These are phyloP conservation scores for Notospermus geniculatus DNA, from an alignment of 1,140 invertebrate genomes.

Conservation along the genomic window DNA sequence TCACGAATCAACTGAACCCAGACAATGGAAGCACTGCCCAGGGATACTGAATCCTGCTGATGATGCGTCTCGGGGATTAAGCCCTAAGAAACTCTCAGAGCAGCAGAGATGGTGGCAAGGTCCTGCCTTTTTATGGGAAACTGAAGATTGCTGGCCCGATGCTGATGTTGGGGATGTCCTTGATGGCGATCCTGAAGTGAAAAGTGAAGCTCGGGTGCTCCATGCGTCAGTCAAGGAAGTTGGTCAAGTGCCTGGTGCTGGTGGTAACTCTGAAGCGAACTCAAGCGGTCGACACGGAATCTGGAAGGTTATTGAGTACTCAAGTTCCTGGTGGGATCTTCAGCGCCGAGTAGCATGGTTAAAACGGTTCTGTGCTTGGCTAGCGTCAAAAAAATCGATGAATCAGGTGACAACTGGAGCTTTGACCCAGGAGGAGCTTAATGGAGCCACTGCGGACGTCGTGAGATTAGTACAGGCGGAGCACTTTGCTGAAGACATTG, in stretches of 20 bases:
- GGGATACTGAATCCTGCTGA: background rate
- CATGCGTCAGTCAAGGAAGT: no score
- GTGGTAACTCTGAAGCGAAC: no score
- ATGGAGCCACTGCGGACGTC: background rate
- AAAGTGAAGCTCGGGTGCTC: no score
- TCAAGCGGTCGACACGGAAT: no score
- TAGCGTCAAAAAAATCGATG: background rate
- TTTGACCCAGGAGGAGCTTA: background rate
- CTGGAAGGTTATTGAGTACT: no score
- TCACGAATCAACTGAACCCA: background rate
- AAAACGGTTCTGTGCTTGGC: background rate
- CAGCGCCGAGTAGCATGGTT: background rate
- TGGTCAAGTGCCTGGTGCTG: no score
- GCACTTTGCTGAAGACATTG: background rate
- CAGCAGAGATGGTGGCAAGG: background rate
- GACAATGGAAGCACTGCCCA: constrained; percentile 3
- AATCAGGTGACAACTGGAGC: background rate
- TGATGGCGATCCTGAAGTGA: constrained; percentile 3
- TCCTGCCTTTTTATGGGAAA: background rate
- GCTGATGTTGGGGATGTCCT: background rate
- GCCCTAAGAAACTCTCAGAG: background rate
- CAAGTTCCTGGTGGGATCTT: background rate
- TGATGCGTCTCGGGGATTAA: constrained; percentile 1
- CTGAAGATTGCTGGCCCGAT: constrained; percentile 3
- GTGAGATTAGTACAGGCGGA: background rate